Percentiles rank a stretch among this genome's conserved stretches.
Evolutionary conservation across 2,797 vertebrate species (phyloP).

Genomic region (Malurus splendens): DNA sequence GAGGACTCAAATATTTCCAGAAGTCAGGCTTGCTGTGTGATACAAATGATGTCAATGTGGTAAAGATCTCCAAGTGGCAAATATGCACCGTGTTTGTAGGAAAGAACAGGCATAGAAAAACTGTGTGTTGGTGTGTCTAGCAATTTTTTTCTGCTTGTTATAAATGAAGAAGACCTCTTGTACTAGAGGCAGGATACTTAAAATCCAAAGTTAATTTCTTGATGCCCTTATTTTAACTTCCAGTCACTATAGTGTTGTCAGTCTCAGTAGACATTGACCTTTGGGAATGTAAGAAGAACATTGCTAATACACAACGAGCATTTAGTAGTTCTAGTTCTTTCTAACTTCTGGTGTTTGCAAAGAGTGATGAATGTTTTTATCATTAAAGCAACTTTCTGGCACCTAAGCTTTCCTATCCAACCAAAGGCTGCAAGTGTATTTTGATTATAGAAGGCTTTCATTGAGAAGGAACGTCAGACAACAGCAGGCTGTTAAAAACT

Average conservation of each 20-base stretch:
- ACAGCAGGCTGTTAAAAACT: neutral
- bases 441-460: neutral
- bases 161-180: neutral
- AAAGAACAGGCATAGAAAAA: neutral
- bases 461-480: neutral
- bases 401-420: neutral
- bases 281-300: neutral
- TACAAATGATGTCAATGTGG: neutral
- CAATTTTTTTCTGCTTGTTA: neutral
- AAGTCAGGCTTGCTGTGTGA: neutral
- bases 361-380: neutral
- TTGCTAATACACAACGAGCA: neutral
- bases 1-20: neutral
- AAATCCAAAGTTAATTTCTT: neutral
- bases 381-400: neutral
- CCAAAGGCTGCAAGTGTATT: neutral
- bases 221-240: neutral
- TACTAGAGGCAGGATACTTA: neutral
- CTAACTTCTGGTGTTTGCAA: neutral
- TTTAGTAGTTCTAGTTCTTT: neutral
- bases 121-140: neutral
- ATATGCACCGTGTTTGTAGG: rapidly evolving
- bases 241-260: neutral
- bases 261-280: neutral
- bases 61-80: neutral